A percentile compares a stretch with the other conserved stretches of the same genome.
These are phyloP conservation scores for Labeo catla DNA, from an alignment of 2,113 vertebrate species.

Conservation along the genomic window DNA sequence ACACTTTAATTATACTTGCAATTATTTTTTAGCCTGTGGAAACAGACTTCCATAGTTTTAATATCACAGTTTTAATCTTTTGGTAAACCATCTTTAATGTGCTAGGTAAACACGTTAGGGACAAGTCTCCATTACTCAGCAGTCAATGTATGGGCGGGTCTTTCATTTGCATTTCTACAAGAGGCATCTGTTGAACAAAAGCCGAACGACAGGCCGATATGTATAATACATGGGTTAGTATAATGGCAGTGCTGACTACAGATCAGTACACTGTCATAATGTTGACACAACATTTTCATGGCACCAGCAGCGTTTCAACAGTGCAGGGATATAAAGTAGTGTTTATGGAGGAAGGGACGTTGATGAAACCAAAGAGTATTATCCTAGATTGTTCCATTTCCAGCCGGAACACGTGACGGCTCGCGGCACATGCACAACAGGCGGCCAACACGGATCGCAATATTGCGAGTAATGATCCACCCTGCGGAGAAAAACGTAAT, in stretches of 20 bases:
- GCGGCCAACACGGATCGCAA: not conserved
- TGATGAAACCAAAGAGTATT: not conserved
- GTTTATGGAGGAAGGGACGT: not conserved
- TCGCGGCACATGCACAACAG: not conserved
- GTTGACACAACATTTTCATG: conserved; percentile 27
- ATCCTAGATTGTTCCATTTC: conserved; percentile 11
- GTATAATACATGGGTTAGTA: conserved; percentile 24
- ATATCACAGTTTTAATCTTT: not conserved
- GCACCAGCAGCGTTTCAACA: not conserved
- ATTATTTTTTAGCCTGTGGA: not conserved
- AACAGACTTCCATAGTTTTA: not conserved
- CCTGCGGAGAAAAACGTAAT: not conserved
- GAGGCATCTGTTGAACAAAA: conserved; percentile 1
- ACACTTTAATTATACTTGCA: not conserved
- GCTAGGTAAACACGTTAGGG: not conserved
- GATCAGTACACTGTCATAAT: not conserved
- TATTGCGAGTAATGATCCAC: not conserved
- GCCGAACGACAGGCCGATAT: not conserved
- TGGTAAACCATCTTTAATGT: not conserved
- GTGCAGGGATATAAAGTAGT: not conserved
- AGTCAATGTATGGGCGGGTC: too few species aligned
- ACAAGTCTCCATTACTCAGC: not conserved
- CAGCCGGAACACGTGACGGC: not conserved
- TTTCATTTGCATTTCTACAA: not conserved
- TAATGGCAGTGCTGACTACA: conserved; percentile 11